Evolutionary conservation across 1,140 invertebrate species (phyloP).

Genomic region (Hylyphantes graminicola): DNA sequence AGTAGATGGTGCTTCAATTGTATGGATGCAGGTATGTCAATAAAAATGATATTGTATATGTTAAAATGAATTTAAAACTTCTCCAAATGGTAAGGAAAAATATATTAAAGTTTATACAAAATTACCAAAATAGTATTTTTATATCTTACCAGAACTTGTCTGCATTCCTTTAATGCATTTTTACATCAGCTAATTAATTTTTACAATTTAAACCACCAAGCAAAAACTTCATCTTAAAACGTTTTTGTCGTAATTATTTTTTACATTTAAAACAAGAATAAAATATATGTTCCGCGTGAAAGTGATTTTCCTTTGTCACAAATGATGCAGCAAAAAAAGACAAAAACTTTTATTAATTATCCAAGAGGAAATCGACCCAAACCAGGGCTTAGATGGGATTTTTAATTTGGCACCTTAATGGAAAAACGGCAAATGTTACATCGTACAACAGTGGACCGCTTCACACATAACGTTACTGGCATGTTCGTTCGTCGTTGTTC

Average conservation of each 20-base stretch:
- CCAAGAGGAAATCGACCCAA: conserved; percentile 18
- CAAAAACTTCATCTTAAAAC: conserved; percentile 3
- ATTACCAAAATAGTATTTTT: too few species aligned
- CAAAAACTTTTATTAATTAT: conserved; percentile 32
- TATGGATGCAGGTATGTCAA: too few species aligned
- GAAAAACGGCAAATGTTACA: too few species aligned
- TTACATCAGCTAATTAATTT: conserved; percentile 19
- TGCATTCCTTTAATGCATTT: not conserved
- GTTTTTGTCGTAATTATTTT: not conserved
- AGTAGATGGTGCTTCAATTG: too few species aligned
- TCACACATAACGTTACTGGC: too few species aligned
- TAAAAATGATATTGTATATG: too few species aligned
- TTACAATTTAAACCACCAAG: conserved; percentile 11
- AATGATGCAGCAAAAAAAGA: conserved; percentile 1
- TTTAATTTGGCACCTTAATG: not conserved
- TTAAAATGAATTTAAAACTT: too few species aligned
- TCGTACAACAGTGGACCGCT: too few species aligned
- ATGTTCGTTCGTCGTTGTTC: too few species aligned
- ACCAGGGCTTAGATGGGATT: conserved; percentile 15
- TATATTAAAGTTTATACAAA: too few species aligned
- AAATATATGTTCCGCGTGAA: conserved; percentile 1
- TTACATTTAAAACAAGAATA: not conserved
- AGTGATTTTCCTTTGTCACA: conserved; percentile 1
- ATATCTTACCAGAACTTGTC: not conserved
- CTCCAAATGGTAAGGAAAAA: too few species aligned